Percentiles rank a stretch among this genome's conserved stretches.
These are phyloP conservation scores for Ectemnius continuus DNA, from an alignment of 2,888 invertebrate genomes.

Conservation along the genomic window DNA sequence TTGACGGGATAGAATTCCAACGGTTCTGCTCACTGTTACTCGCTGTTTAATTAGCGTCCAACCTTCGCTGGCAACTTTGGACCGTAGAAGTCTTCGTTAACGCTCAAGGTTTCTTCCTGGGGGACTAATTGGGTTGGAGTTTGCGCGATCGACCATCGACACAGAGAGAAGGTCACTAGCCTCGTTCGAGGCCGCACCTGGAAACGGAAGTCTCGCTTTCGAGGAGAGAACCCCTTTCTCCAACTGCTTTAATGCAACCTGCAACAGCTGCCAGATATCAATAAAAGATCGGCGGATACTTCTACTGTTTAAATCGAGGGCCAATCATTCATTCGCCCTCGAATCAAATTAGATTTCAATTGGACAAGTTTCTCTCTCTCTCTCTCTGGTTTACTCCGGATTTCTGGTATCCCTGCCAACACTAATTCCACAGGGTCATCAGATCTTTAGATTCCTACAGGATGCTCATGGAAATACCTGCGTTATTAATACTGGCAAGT, in stretches of 20 bases:
- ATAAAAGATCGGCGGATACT: too few relatives aligned
- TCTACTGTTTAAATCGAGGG: background rate
- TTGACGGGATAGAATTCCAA: too few relatives aligned
- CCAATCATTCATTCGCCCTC: background rate
- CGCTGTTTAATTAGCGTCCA: conserved; percentile 22
- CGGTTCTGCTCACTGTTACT: too few relatives aligned
- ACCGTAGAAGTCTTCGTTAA: conserved; percentile 12
- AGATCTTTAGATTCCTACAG: too few relatives aligned
- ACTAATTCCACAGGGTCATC: background rate
- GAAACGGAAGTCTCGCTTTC: conserved; percentile 53
- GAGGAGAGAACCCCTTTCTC: conserved; percentile 29
- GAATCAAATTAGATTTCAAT: conserved; percentile 7
- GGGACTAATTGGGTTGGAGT: conserved; percentile 14
- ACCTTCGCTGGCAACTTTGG: conserved; percentile 11
- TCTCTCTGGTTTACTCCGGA: conserved; percentile 4
- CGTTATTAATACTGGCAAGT: too few relatives aligned
- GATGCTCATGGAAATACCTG: too few relatives aligned
- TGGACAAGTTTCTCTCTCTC: conserved; percentile 6
- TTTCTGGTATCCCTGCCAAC: background rate
- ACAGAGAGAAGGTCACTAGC: conserved; percentile 48
- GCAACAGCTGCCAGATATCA: too few relatives aligned
- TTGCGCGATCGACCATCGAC: conserved; percentile 43
- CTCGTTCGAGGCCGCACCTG: conserved; percentile 48
- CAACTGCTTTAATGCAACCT: background rate
- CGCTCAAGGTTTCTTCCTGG: conserved; percentile 44